Evolutionary conservation across 1,140 invertebrate species (phyloP), one percentile per base, ranked within the genome.

Genomic region (Cotesia vestalis): DNA sequence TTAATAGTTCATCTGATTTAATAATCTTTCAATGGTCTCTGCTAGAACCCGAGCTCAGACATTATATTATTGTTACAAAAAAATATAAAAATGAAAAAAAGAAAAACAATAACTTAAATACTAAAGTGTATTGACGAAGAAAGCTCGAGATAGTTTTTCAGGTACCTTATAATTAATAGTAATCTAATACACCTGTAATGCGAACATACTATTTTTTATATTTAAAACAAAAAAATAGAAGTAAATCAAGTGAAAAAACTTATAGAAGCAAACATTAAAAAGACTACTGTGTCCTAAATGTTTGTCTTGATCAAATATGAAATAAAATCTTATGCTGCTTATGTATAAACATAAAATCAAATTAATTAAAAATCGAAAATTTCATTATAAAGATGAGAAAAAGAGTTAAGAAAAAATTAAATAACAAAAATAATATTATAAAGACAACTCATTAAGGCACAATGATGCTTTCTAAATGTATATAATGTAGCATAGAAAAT

Each of bases 181-280:
- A 64, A 72, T 69, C 72, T 69, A 66, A 80, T 80, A 81, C 80
- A 80, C 78, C 76, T 76, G 66, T 66, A 77, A 69, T 74, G 69
- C 75, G 67, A 78, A 83, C 80, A 76, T 78, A 75, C 77, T 84
- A 83, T 84, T 84, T 84, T 83, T 84, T 82, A 82, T 82, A 83
- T 79, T 75, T 60, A 69, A 72, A 78, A 71, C 63, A 76, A 66
- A 77, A 51, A 75, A 69, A 76, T 67, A 73, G 35, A 63, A 61
- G 17, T 46, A 36, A 62, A 11, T 66, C 5, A 57, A 57, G 27
- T 35, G 27, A 61, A 11, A 64, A 51, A 68, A 38, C 61, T 62
- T 73, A 73, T 63, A 67, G 38, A 62, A 66, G 71, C 74, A 71
- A 72, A 69, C 51, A 40, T 53, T 72, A 74, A 75, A 76, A 71